A percentile compares a stretch with the other conserved stretches of the same genome.
phyloP scores from a whole-genome alignment of 2,888 invertebrate species.

The Chymomyza amoena region DNA sequence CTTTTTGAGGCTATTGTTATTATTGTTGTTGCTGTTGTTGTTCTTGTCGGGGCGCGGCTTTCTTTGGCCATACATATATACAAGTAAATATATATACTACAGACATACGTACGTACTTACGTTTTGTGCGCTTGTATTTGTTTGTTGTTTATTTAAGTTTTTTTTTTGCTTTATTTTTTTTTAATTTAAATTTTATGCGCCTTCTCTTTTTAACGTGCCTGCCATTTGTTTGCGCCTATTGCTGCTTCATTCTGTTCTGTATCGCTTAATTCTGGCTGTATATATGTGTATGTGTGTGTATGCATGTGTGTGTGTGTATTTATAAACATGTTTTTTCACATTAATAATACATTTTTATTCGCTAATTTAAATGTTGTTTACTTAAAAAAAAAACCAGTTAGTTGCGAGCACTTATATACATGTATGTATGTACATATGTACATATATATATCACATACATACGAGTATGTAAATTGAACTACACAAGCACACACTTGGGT shows the following conservation, averaged over 20 bases:
- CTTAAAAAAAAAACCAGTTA: constrained; percentile 66
- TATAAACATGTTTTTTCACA: constrained; percentile 70
- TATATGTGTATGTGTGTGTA: constrained; percentile 5
- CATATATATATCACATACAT: constrained; percentile 10
- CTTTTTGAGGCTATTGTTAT: constrained; percentile 33
- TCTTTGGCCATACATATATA: neutral
- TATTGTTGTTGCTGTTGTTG: constrained; percentile 14
- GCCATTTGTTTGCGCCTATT: neutral
- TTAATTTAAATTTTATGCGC: neutral
- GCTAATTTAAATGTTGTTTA: constrained; percentile 72
- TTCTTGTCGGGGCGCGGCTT: constrained; percentile 6
- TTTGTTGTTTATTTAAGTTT: constrained; percentile 22
- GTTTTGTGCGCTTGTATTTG: constrained; percentile 4
- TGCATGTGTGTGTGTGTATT: constrained; percentile 30
- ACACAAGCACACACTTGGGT: constrained; percentile 40
- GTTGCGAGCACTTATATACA: constrained; percentile 39
- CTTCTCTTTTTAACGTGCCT: neutral
- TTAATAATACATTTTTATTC: constrained; percentile 75
- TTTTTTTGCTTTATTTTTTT: neutral
- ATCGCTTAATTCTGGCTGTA: neutral
- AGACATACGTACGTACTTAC: too few relatives aligned
- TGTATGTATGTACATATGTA: too few relatives aligned
- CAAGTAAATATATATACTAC: neutral
- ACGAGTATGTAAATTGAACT: constrained; percentile 16
- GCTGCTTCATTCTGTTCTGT: neutral